Conservation (phyloP, 2,113 vertebrate species). For the Phalacrocorax brasilianus region DNA sequence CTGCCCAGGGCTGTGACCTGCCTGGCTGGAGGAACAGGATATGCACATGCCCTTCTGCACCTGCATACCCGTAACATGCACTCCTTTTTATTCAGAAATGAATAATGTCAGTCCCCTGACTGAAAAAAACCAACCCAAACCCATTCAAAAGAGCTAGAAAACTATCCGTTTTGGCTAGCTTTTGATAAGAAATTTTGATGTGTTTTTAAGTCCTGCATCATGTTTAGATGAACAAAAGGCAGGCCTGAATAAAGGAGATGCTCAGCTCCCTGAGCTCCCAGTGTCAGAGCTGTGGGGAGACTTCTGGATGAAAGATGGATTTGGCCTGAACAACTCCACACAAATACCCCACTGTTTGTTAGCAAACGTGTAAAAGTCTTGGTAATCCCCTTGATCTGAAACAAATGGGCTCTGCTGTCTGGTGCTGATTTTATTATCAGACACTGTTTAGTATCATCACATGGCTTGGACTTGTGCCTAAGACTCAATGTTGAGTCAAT, state of each 20-base stretch:
- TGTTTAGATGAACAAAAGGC: neutral
- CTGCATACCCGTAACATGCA: neutral
- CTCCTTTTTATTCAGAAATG: neutral
- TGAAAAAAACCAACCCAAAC: neutral
- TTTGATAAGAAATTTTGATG: neutral
- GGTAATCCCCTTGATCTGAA: slow-evolving; percentile 50
- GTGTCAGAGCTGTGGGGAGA: neutral
- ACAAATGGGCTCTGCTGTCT: slow-evolving; percentile 48
- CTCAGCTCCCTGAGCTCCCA: neutral
- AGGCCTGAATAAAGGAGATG: neutral
- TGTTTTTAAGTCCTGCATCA: neutral
- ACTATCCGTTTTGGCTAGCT: neutral
- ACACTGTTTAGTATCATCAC: slow-evolving; percentile 45
- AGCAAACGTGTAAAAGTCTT: slow-evolving; percentile 35
- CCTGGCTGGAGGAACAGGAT: neutral
- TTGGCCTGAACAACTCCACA: neutral
- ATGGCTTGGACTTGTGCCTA: slow-evolving; percentile 4
- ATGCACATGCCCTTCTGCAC: neutral
- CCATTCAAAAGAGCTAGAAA: neutral
- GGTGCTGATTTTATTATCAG: slow-evolving; percentile 58
- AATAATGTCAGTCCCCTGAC: neutral
- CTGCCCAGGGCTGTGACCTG: neutral
- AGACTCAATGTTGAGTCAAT: neutral
- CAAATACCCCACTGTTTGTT: neutral
- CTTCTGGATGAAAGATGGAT: neutral